phyloP scores from a whole-genome alignment of 1,140 invertebrate genomes.

The Temnothorax nylanderi region DNA sequence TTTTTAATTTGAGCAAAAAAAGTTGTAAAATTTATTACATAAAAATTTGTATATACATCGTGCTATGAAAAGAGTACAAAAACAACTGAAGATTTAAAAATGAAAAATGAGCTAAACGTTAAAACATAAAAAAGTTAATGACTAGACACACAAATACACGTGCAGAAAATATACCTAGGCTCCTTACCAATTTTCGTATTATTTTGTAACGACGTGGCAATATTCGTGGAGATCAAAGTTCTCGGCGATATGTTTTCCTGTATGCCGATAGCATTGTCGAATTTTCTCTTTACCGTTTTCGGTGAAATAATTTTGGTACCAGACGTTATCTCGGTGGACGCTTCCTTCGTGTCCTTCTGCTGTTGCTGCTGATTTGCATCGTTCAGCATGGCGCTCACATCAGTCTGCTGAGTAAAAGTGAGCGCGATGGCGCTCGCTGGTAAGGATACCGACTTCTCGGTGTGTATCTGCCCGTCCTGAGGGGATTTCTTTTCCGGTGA shows the following conservation, averaged over 20 bases:
- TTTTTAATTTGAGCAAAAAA: background rate
- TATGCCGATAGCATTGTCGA: conserved; percentile 74
- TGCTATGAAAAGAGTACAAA: background rate
- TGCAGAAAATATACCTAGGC: background rate
- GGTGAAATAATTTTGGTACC: conserved; percentile 78
- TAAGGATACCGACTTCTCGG: conserved; percentile 74
- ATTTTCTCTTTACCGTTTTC: conserved; percentile 82
- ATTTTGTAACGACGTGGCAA: conserved; percentile 75
- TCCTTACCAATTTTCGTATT: conserved; percentile 81
- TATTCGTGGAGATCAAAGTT: conserved; percentile 70
- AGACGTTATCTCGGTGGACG: conserved; percentile 64
- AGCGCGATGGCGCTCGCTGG: conserved; percentile 78
- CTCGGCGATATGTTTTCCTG: conserved; percentile 69
- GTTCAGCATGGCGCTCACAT: conserved; percentile 73
- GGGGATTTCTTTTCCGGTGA: conserved; percentile 73
- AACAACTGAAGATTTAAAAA: background rate
- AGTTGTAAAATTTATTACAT: background rate
- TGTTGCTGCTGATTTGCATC: conserved; percentile 67
- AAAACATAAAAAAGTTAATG: background rate
- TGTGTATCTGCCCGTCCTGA: conserved; percentile 72
- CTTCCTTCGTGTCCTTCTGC: conserved; percentile 77
- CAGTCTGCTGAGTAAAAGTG: conserved; percentile 76
- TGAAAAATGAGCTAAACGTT: background rate
- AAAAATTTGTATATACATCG: background rate
- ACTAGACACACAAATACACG: background rate